Conservation (phyloP, 2,113 vertebrate species). For the Rostratula benghalensis region DNA sequence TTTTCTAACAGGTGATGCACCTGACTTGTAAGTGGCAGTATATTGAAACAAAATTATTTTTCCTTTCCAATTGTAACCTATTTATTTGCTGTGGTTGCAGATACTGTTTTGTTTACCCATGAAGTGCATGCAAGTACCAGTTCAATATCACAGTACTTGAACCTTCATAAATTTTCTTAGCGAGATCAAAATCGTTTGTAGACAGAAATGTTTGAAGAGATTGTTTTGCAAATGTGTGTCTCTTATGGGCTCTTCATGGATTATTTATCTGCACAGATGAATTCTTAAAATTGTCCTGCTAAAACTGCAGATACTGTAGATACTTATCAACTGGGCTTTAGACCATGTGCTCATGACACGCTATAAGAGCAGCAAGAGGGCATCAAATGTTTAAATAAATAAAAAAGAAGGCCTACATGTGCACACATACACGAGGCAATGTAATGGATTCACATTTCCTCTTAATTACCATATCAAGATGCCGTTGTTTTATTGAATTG, state of each 20-base stretch:
- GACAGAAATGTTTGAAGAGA: not conserved
- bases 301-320: not conserved
- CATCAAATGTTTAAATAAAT: constrained; percentile 62
- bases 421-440: constrained; percentile 19
- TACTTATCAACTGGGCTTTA: not conserved
- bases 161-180: not conserved
- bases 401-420: not conserved
- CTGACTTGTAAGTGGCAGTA: not conserved
- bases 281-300: not conserved
- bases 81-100: not conserved
- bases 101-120: constrained; percentile 1
- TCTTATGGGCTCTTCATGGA: not conserved
- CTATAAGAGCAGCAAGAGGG: constrained; percentile 47
- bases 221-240: not conserved
- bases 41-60: not conserved
- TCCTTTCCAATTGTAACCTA: not conserved
- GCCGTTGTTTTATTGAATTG: constrained; percentile 85
- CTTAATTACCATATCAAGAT: constrained; percentile 86
- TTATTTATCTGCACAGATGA: constrained; percentile 14
- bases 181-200: not conserved
- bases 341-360: not conserved
- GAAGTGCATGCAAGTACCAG: not conserved
- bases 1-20: not conserved
- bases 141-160: constrained; percentile 39
- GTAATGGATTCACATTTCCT: constrained; percentile 82